phyloP scores from a whole-genome alignment of 2,113 vertebrate species.

The Tachycineta bicolor region DNA sequence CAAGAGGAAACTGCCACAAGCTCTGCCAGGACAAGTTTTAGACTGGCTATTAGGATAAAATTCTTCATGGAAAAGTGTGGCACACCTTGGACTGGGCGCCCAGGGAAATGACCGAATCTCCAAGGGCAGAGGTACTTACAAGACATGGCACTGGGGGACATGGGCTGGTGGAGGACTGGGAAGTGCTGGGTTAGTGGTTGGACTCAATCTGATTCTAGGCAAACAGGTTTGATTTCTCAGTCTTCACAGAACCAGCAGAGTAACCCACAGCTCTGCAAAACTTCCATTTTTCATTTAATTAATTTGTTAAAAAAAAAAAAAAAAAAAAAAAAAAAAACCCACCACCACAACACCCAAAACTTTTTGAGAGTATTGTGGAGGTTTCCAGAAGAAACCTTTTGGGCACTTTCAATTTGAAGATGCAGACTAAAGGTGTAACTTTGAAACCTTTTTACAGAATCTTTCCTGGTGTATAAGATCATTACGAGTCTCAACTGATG shows the following conservation, averaged over 20 bases:
- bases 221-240: background rate
- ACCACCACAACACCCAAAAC: too few relatives aligned
- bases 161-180: background rate
- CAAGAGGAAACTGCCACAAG: background rate
- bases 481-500: background rate
- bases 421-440: background rate
- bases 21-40: background rate
- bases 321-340: background rate
- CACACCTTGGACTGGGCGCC: background rate
- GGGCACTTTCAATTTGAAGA: background rate
- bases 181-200: background rate
- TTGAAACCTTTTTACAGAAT: background rate
- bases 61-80: background rate
- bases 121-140: background rate
- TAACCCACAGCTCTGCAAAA: background rate
- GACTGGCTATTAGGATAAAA: too few relatives aligned
- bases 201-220: background rate
- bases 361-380: background rate
- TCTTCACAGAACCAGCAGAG: background rate
- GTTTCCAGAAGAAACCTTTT: background rate
- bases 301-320: background rate
- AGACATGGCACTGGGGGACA: background rate
- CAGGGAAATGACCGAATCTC: background rate
- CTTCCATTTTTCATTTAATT: background rate
- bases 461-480: background rate